Percentiles rank a stretch among this genome's conserved stretches.
Evolutionary conservation across 2,797 vertebrate genomes (phyloP).

Genomic region (Coregonus sp.): DNA sequence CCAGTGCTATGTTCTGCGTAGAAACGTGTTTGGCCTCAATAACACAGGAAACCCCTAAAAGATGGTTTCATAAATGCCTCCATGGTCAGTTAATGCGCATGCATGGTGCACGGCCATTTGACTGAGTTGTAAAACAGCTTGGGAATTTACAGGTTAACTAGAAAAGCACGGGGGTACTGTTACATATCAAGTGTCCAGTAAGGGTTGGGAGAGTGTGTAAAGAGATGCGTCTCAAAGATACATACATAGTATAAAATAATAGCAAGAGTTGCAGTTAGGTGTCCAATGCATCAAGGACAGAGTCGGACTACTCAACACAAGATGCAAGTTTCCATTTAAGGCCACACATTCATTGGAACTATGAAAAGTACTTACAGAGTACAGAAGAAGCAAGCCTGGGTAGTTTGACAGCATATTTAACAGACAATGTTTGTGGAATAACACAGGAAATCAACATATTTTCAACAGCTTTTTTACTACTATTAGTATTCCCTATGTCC

Average conservation of each 20-base stretch:
- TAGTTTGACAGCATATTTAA: background rate
- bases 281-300: slow-evolving; percentile 12
- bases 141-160: slow-evolving; percentile 44
- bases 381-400: no score
- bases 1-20: background rate
- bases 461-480: background rate
- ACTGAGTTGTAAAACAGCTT: slow-evolving; percentile 43
- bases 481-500: background rate
- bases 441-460: background rate
- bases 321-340: slow-evolving; percentile 25
- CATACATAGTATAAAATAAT: slow-evolving; percentile 46
- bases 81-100: background rate
- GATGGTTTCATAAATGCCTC: background rate
- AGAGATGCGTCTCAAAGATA: no score
- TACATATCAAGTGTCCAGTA: slow-evolving; percentile 71
- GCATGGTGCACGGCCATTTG: slow-evolving; percentile 7
- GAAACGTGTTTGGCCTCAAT: background rate
- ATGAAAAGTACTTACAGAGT: slow-evolving; percentile 57
- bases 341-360: slow-evolving; percentile 7
- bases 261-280: slow-evolving; percentile 13
- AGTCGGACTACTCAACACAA: background rate
- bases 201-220: slow-evolving; percentile 1
- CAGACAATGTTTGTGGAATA: background rate
- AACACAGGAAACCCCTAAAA: background rate
- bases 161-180: slow-evolving; percentile 55